phyloP scores from a whole-genome alignment of 2,797 vertebrate genomes.

The Euthynnus affinis region DNA sequence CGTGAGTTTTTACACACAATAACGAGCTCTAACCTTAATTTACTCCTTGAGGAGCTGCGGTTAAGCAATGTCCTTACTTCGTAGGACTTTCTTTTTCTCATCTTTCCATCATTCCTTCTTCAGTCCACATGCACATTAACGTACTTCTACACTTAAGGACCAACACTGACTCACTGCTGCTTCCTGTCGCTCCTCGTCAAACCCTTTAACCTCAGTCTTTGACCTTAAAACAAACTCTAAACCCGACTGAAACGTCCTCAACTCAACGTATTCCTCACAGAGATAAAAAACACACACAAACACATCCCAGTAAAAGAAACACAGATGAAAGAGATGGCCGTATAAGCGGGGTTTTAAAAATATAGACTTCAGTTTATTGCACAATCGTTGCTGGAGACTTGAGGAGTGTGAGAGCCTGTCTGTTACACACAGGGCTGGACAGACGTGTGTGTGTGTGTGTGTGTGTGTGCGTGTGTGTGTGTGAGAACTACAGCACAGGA shows the following conservation, averaged over 20 bases:
- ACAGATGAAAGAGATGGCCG: slow-evolving; percentile 45
- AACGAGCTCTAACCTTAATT: not conserved
- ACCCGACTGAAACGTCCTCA: not conserved
- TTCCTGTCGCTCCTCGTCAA: no score
- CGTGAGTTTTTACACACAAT: not conserved
- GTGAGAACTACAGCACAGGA: slow-evolving; percentile 47
- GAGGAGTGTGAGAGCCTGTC: slow-evolving; percentile 83
- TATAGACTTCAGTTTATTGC: slow-evolving; percentile 90
- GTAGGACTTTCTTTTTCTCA: not conserved
- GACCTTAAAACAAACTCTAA: not conserved
- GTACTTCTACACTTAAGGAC: not conserved
- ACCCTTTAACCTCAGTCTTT: not conserved
- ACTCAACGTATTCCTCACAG: not conserved
- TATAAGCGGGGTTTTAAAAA: slow-evolving; percentile 80
- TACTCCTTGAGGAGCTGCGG: not conserved
- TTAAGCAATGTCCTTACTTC: not conserved
- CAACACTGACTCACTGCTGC: not conserved
- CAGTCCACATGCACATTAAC: not conserved
- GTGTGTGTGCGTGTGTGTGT: no score
- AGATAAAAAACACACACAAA: not conserved
- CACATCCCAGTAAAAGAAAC: slow-evolving; percentile 18
- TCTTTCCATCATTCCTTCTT: not conserved
- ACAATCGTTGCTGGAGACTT: slow-evolving; percentile 87
- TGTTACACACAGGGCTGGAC: slow-evolving; percentile 73
- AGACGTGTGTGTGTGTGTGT: slow-evolving; percentile 18